A percentile compares a stretch with the other conserved stretches of the same genome.
Evolutionary conservation across 2,888 invertebrate species (phyloP).

Genomic region (Orthonevra nobilis): DNA sequence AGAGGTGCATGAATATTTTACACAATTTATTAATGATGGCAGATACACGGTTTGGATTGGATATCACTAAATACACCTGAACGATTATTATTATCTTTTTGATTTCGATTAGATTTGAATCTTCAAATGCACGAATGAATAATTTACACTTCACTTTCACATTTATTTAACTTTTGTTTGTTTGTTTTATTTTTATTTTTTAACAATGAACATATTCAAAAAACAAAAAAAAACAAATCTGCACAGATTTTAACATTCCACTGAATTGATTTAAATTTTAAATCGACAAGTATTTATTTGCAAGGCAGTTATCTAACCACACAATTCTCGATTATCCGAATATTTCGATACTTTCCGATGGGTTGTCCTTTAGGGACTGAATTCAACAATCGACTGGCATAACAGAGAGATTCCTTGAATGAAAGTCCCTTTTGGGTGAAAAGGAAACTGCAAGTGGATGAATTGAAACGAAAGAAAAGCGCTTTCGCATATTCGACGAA

Average conservation of each 20-base stretch:
- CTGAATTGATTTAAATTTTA: neutral
- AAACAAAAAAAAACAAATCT: slow-evolving; percentile 1
- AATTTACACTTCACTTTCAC: neutral
- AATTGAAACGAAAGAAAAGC: slow-evolving; percentile 33
- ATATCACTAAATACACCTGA: slow-evolving; percentile 54
- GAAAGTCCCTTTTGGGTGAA: slow-evolving; percentile 40
- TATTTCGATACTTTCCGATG: slow-evolving; percentile 9
- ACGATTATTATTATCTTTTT: slow-evolving; percentile 20
- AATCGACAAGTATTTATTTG: slow-evolving; percentile 8
- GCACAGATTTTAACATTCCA: slow-evolving; percentile 10
- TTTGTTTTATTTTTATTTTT: slow-evolving; percentile 15
- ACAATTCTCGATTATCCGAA: slow-evolving; percentile 44
- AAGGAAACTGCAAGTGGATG: slow-evolving; percentile 50
- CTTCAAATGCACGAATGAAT: too few species aligned
- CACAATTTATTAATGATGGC: slow-evolving; percentile 54
- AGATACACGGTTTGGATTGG: slow-evolving; percentile 30
- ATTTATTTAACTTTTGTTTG: neutral
- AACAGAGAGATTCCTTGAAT: slow-evolving; percentile 45
- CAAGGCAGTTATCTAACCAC: slow-evolving; percentile 12
- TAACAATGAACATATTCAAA: slow-evolving; percentile 13
- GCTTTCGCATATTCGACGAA: slow-evolving; percentile 38
- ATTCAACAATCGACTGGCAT: slow-evolving; percentile 59
- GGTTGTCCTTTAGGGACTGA: slow-evolving; percentile 61
- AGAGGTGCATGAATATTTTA: slow-evolving; percentile 39
- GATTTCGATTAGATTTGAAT: too few species aligned